Conservation (phyloP, 2,113 vertebrate species). For the Psettodes erumei region DNA sequence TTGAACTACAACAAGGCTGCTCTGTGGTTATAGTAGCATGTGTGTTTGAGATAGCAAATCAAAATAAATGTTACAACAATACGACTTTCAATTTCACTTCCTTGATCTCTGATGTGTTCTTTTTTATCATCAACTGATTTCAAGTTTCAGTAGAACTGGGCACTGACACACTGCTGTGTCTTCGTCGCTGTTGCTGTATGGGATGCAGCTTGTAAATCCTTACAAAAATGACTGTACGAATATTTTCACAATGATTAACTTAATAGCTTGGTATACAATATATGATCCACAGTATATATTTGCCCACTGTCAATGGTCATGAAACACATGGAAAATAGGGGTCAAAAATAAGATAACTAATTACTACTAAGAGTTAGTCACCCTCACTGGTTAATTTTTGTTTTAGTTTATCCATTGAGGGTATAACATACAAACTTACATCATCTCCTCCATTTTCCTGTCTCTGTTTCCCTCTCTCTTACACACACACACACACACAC, state of each 20-base stretch:
- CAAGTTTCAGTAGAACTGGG: not conserved
- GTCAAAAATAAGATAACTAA: not conserved
- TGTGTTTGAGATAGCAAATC: not conserved
- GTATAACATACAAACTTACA: not conserved
- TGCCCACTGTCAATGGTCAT: not conserved
- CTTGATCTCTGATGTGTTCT: not conserved
- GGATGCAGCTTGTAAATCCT: not conserved
- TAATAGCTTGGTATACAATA: not conserved
- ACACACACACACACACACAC: constrained; percentile 9
- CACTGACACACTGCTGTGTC: not conserved
- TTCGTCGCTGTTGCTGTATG: not conserved
- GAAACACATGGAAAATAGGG: not conserved
- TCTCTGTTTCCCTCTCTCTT: not conserved
- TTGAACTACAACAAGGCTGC: not conserved
- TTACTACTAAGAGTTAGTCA: no score
- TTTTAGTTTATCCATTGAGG: not conserved
- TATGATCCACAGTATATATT: not conserved
- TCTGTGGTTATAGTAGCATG: not conserved
- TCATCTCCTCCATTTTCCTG: not conserved
- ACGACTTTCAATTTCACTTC: not conserved
- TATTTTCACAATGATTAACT: not conserved
- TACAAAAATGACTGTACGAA: not conserved
- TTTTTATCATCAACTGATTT: not conserved
- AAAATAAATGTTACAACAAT: not conserved
- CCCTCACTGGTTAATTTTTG: no score